These are phyloP conservation scores for Boloria euphrosyne DNA, from an alignment of 2,888 invertebrate genomes.

Conservation along the genomic window DNA sequence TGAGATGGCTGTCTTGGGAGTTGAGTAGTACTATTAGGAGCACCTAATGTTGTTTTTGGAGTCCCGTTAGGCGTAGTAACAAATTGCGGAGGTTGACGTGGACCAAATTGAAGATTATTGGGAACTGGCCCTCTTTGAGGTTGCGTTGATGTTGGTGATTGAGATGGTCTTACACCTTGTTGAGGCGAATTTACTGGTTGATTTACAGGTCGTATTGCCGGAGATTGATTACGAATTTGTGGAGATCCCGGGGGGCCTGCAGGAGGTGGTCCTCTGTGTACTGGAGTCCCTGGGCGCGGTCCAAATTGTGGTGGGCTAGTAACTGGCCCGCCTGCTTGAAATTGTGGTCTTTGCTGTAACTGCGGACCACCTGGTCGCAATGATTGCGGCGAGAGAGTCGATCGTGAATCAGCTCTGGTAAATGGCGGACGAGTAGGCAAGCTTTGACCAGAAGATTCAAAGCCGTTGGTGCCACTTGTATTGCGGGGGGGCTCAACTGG, in stretches of 20 bases:
- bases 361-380: slow-evolving; percentile 60
- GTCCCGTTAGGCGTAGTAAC: slow-evolving; percentile 67
- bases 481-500: slow-evolving; percentile 65
- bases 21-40: slow-evolving; percentile 50
- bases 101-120: slow-evolving; percentile 75
- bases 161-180: slow-evolving; percentile 61
- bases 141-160: slow-evolving; percentile 58
- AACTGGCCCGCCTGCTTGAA: slow-evolving; percentile 74
- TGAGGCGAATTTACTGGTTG: slow-evolving; percentile 67
- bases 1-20: slow-evolving; percentile 73
- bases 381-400: slow-evolving; percentile 60
- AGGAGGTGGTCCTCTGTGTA: slow-evolving; percentile 58
- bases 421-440: slow-evolving; percentile 65
- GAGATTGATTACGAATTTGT: slow-evolving; percentile 58
- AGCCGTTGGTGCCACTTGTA: slow-evolving; percentile 56
- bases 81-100: slow-evolving; percentile 68
- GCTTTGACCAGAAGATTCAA: slow-evolving; percentile 52
- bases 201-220: slow-evolving; percentile 62
- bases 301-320: slow-evolving; percentile 60
- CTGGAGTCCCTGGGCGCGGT: slow-evolving; percentile 61
- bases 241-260: slow-evolving; percentile 57
- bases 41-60: slow-evolving; percentile 50
- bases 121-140: slow-evolving; percentile 74
- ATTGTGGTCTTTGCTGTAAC: slow-evolving; percentile 64
- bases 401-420: slow-evolving; percentile 67